Conservation (phyloP, 2,113 vertebrate species). For the Phalacrocorax brasilianus region DNA sequence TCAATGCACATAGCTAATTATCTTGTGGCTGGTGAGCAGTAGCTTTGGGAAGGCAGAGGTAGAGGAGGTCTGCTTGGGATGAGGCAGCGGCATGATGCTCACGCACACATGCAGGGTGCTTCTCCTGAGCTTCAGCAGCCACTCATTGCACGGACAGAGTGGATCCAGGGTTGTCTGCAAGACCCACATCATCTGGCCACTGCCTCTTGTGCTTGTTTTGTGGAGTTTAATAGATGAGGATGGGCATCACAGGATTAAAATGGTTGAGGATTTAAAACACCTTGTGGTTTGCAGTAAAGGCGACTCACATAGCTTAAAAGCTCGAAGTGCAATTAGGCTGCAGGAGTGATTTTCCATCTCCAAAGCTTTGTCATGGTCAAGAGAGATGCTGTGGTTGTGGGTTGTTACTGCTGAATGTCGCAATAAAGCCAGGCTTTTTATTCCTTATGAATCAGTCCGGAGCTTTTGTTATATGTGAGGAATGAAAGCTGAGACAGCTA, state of each 20-base stretch:
- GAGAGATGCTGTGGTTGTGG: not conserved
- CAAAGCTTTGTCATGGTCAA: not conserved
- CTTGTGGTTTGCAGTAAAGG: not conserved
- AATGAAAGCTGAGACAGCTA: not conserved
- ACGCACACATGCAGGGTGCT: not conserved
- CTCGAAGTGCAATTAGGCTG: not conserved
- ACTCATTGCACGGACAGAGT: fast-evolving
- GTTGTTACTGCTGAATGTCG: not conserved
- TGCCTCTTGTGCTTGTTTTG: not conserved
- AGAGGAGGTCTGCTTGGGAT: not conserved
- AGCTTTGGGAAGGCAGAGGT: not conserved
- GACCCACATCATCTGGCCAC: not conserved
- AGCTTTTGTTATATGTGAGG: not conserved
- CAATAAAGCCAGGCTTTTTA: not conserved
- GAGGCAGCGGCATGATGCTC: not conserved
- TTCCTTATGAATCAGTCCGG: not conserved
- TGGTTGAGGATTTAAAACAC: not conserved
- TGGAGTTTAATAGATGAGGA: not conserved
- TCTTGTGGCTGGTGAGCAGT: not conserved
- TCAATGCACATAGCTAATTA: fast-evolving
- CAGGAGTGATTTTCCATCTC: not conserved
- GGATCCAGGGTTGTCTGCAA: not conserved
- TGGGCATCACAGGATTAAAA: fast-evolving
- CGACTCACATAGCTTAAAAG: fast-evolving
- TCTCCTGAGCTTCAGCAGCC: not conserved